Conservation (phyloP, 2,113 vertebrate genomes). For the Tyrannus savana region DNA sequence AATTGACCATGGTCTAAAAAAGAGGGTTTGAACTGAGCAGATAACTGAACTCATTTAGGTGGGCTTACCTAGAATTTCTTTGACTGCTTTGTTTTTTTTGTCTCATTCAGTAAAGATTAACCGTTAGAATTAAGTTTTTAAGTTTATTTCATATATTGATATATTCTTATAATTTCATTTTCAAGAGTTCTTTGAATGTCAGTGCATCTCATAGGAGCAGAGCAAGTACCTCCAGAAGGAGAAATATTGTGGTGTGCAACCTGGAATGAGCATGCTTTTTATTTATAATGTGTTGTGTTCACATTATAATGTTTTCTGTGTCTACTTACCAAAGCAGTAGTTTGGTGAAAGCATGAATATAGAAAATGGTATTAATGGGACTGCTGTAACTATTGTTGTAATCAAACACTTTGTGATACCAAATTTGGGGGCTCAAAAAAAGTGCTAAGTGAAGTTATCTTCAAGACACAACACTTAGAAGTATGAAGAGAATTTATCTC, state of each 20-base stretch:
- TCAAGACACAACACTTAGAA: not conserved
- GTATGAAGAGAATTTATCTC: not conserved
- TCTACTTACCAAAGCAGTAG: not conserved
- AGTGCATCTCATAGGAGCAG: conserved; percentile 75
- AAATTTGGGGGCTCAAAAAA: not conserved
- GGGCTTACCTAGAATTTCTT: not conserved
- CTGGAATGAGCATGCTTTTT: not conserved
- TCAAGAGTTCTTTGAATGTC: conserved; percentile 80
- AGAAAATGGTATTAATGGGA: not conserved
- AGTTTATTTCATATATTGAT: not conserved
- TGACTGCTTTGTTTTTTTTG: not conserved
- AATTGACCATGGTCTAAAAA: not conserved
- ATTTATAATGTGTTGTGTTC: not conserved
- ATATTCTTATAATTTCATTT: conserved; percentile 52
- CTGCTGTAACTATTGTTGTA: not conserved
- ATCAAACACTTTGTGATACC: not conserved
- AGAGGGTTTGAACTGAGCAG: not conserved
- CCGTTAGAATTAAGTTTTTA: not conserved
- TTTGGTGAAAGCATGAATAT: not conserved
- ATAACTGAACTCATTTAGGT: not conserved
- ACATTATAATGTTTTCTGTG: not conserved
- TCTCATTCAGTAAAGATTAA: not conserved
- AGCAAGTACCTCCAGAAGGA: conserved; percentile 77
- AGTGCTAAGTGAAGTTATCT: not conserved
- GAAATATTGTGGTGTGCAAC: conserved; percentile 82